Conservation (phyloP, 2,888 invertebrate species). For the Mactromeris polynyma region DNA sequence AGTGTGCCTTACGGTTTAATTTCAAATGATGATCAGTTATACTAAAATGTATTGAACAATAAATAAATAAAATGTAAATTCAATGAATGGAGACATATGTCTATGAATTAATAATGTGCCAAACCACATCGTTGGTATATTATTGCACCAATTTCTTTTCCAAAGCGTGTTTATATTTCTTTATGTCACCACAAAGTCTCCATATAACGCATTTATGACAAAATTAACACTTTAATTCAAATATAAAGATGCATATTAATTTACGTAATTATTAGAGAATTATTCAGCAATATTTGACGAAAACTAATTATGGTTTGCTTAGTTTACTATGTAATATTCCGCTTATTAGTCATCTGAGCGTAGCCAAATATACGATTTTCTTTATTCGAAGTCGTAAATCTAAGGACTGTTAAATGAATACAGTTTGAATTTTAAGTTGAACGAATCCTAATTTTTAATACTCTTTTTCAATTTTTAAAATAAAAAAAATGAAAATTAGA, state of each 20-base stretch:
- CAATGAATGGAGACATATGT: neutral
- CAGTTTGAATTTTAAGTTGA: neutral
- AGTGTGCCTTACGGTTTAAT: neutral
- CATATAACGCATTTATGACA: neutral
- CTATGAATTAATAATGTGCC: neutral
- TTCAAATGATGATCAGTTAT: neutral
- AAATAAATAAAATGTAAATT: neutral
- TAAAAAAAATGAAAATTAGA: neutral
- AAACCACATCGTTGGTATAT: neutral
- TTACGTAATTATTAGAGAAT: neutral
- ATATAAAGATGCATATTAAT: neutral
- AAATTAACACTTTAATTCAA: slow-evolving; percentile 11
- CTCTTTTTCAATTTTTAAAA: neutral
- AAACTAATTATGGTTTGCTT: neutral
- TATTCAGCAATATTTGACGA: neutral
- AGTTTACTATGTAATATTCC: neutral
- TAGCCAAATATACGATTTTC: neutral
- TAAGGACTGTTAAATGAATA: neutral
- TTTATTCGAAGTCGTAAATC: neutral
- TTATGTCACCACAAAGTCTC: neutral
- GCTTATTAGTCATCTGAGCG: neutral
- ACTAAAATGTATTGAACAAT: neutral
- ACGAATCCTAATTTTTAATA: neutral
- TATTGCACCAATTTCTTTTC: neutral
- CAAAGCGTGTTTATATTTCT: neutral